Evolutionary conservation across 2,888 invertebrate genomes (phyloP), one percentile per base, ranked within the genome.

Genomic region (Aethes cnicana): DNA sequence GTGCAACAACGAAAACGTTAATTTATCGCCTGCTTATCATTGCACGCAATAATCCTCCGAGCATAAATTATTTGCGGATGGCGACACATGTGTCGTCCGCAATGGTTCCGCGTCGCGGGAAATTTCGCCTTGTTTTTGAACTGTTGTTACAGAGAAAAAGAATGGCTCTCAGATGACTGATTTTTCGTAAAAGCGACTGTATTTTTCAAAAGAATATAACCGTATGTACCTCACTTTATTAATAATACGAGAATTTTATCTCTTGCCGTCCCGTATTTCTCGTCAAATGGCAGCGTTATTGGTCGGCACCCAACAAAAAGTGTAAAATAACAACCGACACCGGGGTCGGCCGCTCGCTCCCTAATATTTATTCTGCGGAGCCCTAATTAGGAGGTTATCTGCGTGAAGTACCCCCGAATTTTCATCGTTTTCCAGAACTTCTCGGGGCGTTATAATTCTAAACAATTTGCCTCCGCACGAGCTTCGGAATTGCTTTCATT

Each of bases 401-500:
- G 18, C 25, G 33, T 37, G 50, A 53, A 54, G 46, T 52, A 47
- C 53, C 50, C 36, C 32, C 26, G 43, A 48, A 55, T 42, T 56
- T 47, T 37, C 56, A 54, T 52, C 58, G 56, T 50, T 54, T 55
- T 54, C 28, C 23, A 32, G 54, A 62, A 64, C 54, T 64, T 61
- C 54, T 55, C 41, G 43, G 58, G 47, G 58, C 55, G 53, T 61
- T 63, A 62, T 70, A 69, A 70, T 70, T 71, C 65, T 68, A 66
- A 69, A 67, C 68, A 73, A 72, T 71, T 68, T 70, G 64, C 68
- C 57, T 67, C 61, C 64, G 58, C 61, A 48, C 59, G 62, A 66
- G 63, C 65, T 66, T 43, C 63, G 56, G 66, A 66, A 72, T 69
- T 68, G 67, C 66, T 66, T 67, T 63, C 72, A 67, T 68, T 72